Conservation (phyloP, 1,140 invertebrate species). For the Ostrea edulis region DNA sequence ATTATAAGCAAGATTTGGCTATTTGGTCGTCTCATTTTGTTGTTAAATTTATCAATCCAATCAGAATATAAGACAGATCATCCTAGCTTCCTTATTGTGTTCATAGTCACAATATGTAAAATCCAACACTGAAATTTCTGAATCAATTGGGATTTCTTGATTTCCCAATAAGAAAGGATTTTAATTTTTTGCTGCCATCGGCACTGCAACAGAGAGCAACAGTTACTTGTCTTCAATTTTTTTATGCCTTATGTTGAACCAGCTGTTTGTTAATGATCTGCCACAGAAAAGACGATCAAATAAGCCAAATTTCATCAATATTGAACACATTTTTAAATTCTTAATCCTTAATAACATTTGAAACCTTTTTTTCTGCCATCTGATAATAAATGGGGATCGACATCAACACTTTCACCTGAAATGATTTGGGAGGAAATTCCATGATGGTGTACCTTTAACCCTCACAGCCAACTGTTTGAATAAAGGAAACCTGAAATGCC, state of each 20-base stretch:
- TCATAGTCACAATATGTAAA: not conserved
- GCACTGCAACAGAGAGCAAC: conserved; percentile 36
- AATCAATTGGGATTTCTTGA: not conserved
- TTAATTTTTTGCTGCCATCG: not conserved
- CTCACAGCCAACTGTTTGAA: conserved; percentile 39
- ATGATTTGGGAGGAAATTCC: not conserved
- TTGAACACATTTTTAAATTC: conserved; percentile 40
- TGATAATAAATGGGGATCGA: conserved; percentile 13
- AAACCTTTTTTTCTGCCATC: not conserved
- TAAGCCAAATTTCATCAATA: conserved; percentile 39
- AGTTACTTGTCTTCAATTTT: conserved; percentile 32
- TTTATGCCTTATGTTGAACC: not conserved
- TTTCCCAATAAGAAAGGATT: conserved; percentile 35
- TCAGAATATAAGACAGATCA: too few relatives aligned
- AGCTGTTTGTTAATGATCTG: conserved; percentile 23
- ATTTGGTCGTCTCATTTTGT: too few relatives aligned
- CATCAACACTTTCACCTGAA: conserved; percentile 35
- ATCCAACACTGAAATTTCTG: not conserved
- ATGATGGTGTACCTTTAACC: conserved; percentile 39
- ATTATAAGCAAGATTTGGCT: too few relatives aligned
- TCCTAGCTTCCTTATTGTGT: too few relatives aligned
- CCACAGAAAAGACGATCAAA: conserved; percentile 7
- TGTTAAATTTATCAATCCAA: too few relatives aligned
- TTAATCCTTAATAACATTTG: conserved; percentile 23
- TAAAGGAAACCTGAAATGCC: conserved; percentile 6